phyloP scores from a whole-genome alignment of 2,797 vertebrate species.

The Kryptopterus vitreolus region DNA sequence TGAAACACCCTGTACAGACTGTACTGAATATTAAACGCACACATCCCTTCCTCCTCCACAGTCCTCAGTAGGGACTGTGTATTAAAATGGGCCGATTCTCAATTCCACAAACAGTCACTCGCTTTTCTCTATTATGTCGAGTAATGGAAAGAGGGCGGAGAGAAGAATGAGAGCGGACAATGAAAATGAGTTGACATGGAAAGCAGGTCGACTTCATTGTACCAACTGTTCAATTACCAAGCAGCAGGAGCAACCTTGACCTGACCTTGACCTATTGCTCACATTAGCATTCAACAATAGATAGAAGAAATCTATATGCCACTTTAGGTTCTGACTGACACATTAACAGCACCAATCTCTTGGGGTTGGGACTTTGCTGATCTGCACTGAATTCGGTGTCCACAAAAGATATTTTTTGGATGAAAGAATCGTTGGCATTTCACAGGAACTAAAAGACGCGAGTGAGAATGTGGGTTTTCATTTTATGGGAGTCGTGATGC shows the following conservation, averaged over 20 bases:
- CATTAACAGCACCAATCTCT: not conserved
- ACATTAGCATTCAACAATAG: not conserved
- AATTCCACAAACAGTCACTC: conserved; percentile 29
- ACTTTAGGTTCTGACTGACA: not conserved
- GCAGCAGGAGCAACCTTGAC: conserved; percentile 3
- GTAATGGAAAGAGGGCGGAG: conserved; percentile 33
- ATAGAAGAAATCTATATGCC: not conserved
- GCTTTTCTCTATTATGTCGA: conserved; percentile 48
- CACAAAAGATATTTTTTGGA: not conserved
- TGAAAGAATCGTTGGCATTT: conserved; percentile 1
- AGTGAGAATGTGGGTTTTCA: not conserved
- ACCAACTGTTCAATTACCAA: conserved; percentile 13
- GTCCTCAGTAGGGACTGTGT: conserved; percentile 9
- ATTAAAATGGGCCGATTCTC: conserved; percentile 34
- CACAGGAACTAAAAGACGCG: not conserved
- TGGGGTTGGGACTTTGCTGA: not conserved
- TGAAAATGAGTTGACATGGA: conserved; percentile 51
- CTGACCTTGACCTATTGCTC: not conserved
- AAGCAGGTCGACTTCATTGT: conserved; percentile 46
- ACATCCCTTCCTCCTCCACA: conserved; percentile 20
- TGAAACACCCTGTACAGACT: conserved; percentile 27
- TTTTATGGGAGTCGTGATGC: not conserved
- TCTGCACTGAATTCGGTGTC: not conserved
- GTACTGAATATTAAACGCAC: conserved; percentile 50
- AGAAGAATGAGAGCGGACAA: conserved; percentile 17